phyloP scores from a whole-genome alignment of 2,888 invertebrate genomes.

The Siphlonurus alternatus region DNA sequence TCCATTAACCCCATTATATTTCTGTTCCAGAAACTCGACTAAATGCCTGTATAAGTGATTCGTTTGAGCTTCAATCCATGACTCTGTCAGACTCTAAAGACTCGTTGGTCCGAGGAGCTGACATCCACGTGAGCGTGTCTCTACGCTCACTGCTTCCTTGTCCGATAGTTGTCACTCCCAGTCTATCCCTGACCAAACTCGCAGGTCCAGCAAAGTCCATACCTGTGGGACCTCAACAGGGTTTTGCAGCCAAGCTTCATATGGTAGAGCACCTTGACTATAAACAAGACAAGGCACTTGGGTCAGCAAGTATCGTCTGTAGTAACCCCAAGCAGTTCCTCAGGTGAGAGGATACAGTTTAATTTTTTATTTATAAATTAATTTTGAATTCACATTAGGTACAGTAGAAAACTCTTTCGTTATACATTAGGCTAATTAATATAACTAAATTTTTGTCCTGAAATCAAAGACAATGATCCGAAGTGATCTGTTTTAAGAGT shows the following conservation, averaged over 20 bases:
- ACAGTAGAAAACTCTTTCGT: too few relatives aligned
- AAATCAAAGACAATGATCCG: too few relatives aligned
- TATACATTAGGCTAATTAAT: too few relatives aligned
- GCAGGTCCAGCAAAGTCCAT: background rate
- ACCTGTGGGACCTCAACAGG: background rate
- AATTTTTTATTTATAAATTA: background rate
- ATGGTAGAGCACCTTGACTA: conserved; percentile 56
- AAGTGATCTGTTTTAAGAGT: too few relatives aligned
- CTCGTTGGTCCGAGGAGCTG: background rate
- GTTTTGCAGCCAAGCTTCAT: conserved; percentile 24
- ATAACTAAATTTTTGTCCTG: too few relatives aligned
- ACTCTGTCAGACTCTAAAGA: background rate
- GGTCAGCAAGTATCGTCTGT: conserved; percentile 56
- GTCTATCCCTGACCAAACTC: background rate
- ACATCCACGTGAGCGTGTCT: background rate
- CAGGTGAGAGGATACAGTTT: conserved; percentile 16
- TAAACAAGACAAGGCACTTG: conserved; percentile 65
- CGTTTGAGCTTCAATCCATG: background rate
- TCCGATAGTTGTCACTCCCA: background rate
- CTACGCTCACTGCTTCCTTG: background rate
- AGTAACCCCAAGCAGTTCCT: conserved; percentile 34
- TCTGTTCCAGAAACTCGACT: background rate
- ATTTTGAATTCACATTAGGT: too few relatives aligned
- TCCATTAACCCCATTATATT: too few relatives aligned
- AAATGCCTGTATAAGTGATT: background rate